These are phyloP conservation scores for Hirtodrosophila trivittata DNA, from an alignment of 2,888 invertebrate species.

Conservation along the genomic window DNA sequence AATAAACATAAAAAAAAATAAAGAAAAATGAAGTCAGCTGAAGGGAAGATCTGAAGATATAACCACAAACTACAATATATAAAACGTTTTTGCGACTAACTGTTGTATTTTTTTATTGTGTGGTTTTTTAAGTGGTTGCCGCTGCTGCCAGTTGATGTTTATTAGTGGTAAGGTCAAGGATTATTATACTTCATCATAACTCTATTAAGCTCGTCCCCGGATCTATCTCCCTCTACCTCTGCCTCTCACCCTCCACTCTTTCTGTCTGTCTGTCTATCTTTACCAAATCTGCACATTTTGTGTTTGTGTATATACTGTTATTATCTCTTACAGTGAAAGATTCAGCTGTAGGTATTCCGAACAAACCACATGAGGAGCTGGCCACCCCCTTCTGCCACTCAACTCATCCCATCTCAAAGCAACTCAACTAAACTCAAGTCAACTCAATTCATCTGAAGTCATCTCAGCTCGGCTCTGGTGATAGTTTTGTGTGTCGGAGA, in stretches of 20 bases:
- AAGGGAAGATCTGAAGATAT: constrained; percentile 4
- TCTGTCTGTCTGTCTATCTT: constrained; percentile 31
- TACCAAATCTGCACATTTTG: constrained; percentile 66
- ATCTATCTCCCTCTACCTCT: constrained; percentile 11
- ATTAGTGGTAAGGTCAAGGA: constrained; percentile 76
- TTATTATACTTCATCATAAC: constrained; percentile 79
- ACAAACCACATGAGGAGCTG: constrained; percentile 40
- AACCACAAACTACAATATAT: constrained; percentile 11
- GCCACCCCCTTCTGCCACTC: constrained; percentile 1
- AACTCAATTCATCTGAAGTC: constrained; percentile 15
- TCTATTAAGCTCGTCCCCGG: constrained; percentile 66
- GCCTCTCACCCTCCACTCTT: background rate
- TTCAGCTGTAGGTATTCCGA: constrained; percentile 41
- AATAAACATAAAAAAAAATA: background rate
- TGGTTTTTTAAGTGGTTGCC: constrained; percentile 16
- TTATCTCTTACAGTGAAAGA: constrained; percentile 48
- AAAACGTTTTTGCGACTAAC: constrained; percentile 36
- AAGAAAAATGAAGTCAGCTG: constrained; percentile 4
- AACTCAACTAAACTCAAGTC: constrained; percentile 3
- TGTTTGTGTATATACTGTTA: constrained; percentile 66
- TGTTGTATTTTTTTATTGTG: constrained; percentile 14
- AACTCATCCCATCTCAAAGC: constrained; percentile 1
- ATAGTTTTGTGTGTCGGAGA: constrained; percentile 68
- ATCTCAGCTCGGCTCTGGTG: constrained; percentile 42
- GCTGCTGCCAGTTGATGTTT: constrained; percentile 56